phyloP scores from a whole-genome alignment of 2,797 vertebrate species.

The Knipowitschia caucasica region DNA sequence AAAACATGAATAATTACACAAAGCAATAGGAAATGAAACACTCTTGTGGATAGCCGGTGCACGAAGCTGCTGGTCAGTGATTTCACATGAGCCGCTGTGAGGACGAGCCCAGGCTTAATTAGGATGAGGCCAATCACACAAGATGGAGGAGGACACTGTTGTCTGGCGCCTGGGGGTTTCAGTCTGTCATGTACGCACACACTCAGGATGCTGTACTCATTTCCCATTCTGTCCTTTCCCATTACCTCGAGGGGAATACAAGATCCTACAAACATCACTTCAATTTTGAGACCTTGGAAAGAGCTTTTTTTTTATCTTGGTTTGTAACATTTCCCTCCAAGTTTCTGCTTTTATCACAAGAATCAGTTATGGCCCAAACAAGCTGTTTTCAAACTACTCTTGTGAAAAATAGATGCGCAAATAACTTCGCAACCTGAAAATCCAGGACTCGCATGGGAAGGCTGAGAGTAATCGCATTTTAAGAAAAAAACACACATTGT shows the following conservation, averaged over 20 bases:
- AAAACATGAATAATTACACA: too few species aligned
- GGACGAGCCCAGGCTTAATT: slow-evolving; percentile 52
- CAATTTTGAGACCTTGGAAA: slow-evolving; percentile 5
- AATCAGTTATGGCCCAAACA: not conserved
- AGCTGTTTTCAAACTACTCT: not conserved
- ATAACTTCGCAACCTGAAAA: too few species aligned
- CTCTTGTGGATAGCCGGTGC: too few species aligned
- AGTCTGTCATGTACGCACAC: slow-evolving; percentile 34
- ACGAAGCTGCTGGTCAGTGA: slow-evolving; percentile 2
- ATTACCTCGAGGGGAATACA: slow-evolving; percentile 9
- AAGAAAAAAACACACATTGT: too few species aligned
- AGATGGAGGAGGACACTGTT: slow-evolving; percentile 59
- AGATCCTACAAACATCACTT: slow-evolving; percentile 5
- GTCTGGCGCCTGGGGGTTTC: slow-evolving; percentile 64
- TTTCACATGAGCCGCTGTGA: slow-evolving; percentile 35
- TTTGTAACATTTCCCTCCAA: slow-evolving; percentile 2
- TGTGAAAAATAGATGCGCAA: not conserved
- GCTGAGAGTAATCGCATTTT: too few species aligned
- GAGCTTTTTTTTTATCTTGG: not conserved
- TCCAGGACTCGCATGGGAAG: too few species aligned
- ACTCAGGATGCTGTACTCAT: slow-evolving; percentile 13
- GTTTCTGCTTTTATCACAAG: slow-evolving; percentile 1
- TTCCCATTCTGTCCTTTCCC: slow-evolving; percentile 6
- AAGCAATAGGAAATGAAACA: too few species aligned
- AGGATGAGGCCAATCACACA: slow-evolving; percentile 52